Evolutionary conservation across 2,888 invertebrate species (phyloP).

Genomic region (Xestia ashworthii): DNA sequence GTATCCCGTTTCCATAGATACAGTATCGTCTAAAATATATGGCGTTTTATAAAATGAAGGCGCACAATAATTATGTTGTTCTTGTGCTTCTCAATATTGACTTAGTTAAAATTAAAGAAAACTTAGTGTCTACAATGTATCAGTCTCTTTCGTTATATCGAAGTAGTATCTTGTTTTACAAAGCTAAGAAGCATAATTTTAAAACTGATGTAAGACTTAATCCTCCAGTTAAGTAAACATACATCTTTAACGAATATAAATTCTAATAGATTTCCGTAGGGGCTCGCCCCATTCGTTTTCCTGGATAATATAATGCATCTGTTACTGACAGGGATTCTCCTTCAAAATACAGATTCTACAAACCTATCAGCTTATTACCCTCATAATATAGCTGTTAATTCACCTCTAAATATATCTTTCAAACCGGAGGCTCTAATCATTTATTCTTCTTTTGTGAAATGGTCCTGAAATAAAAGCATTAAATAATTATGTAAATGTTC

Average conservation of each 20-base stretch:
- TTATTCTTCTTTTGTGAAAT: background rate
- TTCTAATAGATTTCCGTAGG: slow-evolving; percentile 48
- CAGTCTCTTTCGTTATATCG: background rate
- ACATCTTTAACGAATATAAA: slow-evolving; percentile 16
- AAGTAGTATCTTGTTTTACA: background rate
- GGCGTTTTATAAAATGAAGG: background rate
- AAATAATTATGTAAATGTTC: background rate
- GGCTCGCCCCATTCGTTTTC: slow-evolving; percentile 32
- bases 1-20: background rate
- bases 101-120: too few species aligned
- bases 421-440: background rate
- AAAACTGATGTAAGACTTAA: slow-evolving; percentile 8
- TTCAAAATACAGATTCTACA: slow-evolving; percentile 24
- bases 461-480: slow-evolving; percentile 16
- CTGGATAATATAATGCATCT: slow-evolving; percentile 44
- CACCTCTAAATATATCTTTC: background rate
- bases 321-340: slow-evolving; percentile 37
- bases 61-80: background rate
- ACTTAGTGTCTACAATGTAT: background rate
- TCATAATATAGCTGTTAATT: background rate
- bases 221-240: slow-evolving; percentile 15
- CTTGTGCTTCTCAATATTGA: background rate
- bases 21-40: background rate
- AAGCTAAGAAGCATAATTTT: background rate
- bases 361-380: slow-evolving; percentile 14